Conservation (phyloP, 1,140 invertebrate genomes). For the Lordiphosa mommai region DNA sequence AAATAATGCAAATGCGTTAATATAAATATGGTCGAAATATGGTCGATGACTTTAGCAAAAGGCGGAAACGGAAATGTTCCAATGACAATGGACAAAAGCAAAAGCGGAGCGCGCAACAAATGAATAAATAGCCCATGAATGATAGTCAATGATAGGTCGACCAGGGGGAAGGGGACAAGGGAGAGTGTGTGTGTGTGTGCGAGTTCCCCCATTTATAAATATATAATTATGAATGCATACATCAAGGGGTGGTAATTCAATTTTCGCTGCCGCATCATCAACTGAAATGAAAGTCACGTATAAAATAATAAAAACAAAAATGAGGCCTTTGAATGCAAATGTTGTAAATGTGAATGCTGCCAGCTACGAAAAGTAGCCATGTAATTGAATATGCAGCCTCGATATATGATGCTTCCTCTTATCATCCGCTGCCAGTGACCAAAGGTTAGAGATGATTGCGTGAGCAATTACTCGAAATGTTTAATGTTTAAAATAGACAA, state of each 20-base stretch:
- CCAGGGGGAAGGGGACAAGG: no score
- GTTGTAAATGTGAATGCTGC: not conserved
- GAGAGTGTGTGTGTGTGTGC: no score
- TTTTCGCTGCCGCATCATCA: constrained; percentile 17
- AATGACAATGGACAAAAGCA: constrained; percentile 36
- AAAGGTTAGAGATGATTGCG: no score
- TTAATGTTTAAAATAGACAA: no score
- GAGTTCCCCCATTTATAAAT: not conserved
- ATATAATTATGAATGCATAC: constrained; percentile 25
- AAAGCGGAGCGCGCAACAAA: constrained; percentile 43
- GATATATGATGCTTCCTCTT: not conserved
- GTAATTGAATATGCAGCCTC: constrained; percentile 10
- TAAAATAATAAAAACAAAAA: not conserved
- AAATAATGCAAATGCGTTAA: constrained; percentile 43
- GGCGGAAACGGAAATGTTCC: constrained; percentile 48
- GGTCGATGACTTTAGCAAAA: constrained; percentile 29
- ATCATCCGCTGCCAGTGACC: no score
- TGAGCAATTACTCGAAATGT: no score
- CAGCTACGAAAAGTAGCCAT: not conserved
- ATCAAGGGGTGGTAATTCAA: constrained; percentile 49
- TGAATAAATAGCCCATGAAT: constrained; percentile 32
- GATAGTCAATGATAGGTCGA: constrained; percentile 10
- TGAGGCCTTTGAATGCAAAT: constrained; percentile 28
- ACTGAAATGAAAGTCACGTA: constrained; percentile 20
- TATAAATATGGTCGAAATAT: constrained; percentile 43